Evolutionary conservation across 2,113 vertebrate species (phyloP).

Genomic region (Rhagologus leucostigma): DNA sequence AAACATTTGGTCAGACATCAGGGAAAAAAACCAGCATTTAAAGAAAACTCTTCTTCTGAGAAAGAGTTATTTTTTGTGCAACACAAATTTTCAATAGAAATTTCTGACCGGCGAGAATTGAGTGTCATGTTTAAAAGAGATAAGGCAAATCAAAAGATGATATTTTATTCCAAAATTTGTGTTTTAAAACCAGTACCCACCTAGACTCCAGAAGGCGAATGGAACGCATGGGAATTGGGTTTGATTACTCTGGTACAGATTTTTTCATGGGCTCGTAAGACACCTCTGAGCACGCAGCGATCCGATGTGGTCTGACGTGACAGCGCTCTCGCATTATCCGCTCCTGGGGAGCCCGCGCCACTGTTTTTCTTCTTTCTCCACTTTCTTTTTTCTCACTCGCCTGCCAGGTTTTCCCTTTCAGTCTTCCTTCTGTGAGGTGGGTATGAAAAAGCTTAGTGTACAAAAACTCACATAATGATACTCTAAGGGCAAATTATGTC

Average conservation of each 20-base stretch:
- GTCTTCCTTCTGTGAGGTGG: neutral
- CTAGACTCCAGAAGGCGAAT: neutral
- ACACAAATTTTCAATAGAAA: neutral
- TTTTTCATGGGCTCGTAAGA: neutral
- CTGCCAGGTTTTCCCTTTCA: neutral
- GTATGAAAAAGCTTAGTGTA: slow-evolving; percentile 15
- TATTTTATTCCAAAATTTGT: neutral
- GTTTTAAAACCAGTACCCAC: neutral
- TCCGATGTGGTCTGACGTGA: fast-evolving
- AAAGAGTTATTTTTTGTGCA: neutral
- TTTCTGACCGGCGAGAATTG: neutral
- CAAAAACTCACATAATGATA: neutral
- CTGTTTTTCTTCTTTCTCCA: slow-evolving; percentile 7
- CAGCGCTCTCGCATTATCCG: fast-evolving
- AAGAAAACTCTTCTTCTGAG: neutral
- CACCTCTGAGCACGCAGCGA: fast-evolving
- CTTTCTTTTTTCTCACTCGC: neutral
- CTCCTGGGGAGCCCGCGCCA: neutral
- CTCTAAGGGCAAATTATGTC: neutral
- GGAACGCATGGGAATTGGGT: neutral
- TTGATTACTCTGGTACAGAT: neutral
- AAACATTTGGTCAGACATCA: neutral
- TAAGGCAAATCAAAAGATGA: neutral
- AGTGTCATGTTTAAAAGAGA: neutral
- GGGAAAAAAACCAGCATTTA: neutral